Conservation (phyloP, 1,140 invertebrate species). For the Ctenoplectra terminalis region DNA sequence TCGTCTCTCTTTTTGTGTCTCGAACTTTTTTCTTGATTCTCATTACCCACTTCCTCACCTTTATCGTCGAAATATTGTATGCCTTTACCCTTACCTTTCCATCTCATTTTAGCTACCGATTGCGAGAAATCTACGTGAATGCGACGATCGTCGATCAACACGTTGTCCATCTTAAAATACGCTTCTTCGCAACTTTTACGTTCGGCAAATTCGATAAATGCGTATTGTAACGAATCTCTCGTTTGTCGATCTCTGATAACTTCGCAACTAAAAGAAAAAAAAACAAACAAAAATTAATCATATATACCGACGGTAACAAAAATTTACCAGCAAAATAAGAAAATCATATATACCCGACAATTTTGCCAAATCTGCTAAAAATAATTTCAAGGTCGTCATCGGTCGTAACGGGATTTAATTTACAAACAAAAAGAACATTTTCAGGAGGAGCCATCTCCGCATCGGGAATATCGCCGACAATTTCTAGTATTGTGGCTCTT, state of each 20-base stretch:
- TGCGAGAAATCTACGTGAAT: constrained; percentile 99
- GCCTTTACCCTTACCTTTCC: constrained; percentile 92
- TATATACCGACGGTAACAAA: neutral
- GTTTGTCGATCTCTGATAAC: constrained; percentile 97
- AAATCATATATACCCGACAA: constrained; percentile 85
- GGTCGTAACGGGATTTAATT: constrained; percentile 99
- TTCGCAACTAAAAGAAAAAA: constrained; percentile 90
- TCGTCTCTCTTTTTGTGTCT: constrained; percentile 39
- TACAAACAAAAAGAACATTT: constrained; percentile 99
- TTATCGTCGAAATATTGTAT: constrained; percentile 73
- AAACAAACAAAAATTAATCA: constrained; percentile 28
- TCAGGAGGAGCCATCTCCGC: constrained; percentile 99
- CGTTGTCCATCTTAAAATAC: constrained; percentile 99
- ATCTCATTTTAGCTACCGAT: constrained; percentile 96
- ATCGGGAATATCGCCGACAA: constrained; percentile 98
- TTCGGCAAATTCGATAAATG: constrained; percentile 99
- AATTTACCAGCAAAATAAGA: neutral
- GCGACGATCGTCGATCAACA: constrained; percentile 98
- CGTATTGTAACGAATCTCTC: constrained; percentile 98
- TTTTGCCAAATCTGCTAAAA: constrained; percentile 98
- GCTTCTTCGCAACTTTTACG: constrained; percentile 98
- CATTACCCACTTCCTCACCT: constrained; percentile 34
- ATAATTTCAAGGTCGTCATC: constrained; percentile 99
- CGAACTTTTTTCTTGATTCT: neutral
- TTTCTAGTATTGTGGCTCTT: constrained; percentile 98